Base-by-base conservation (phyloP, 2,888 invertebrate genomes). In the Steinernema carpocapsae region DNA sequence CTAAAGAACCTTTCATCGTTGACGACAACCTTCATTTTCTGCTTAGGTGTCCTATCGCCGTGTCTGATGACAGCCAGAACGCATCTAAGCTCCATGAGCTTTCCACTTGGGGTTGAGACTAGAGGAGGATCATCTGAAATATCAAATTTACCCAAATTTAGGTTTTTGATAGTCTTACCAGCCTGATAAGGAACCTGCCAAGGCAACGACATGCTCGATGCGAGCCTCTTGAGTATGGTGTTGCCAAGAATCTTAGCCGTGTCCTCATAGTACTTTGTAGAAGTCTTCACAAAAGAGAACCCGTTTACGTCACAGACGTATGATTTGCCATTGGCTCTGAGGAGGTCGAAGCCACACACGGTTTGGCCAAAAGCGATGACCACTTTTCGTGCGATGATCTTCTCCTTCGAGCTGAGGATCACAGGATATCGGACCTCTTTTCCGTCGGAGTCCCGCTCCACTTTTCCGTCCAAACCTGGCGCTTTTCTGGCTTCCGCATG, bases 221-320 rank as follows among this genome's bases (percentile, higher is more conserved):
- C 96, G 78, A 99, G 89, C 88, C 96, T 94, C 74, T 97, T 90
- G 75, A 99, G 90, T 77, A 99, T 95, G 94, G 97, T 97, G 88
- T 99, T 97, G 87, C 96, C 96, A 81, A 96, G 90, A 77, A 99
- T 97, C 90, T 97, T 95, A 26, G 97, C 97, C 89, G 97, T 97
- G 88, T 99, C 99, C 89, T 99, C 99, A 88, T 99, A 99, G 90
- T 99, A 99, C 88, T 99, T 99, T 88, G 94, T 94, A 0, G 97
- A 97, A 88, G 97, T 99, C 89, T 99, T 99, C 32, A 99, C 99
- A 89, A 99, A 99, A 88, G 97, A 97, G 89, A 99, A 99, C 0
- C 99, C 99, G 89, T 99, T 99, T 1, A 99, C 99, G 90, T 99
- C 72, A 90, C 99, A 99, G 0, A 99, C 99, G 88, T 94, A 99